Percentiles rank a stretch among this genome's conserved stretches.
Evolutionary conservation across 2,888 invertebrate genomes (phyloP).

Genomic region (Salticus scenicus): DNA sequence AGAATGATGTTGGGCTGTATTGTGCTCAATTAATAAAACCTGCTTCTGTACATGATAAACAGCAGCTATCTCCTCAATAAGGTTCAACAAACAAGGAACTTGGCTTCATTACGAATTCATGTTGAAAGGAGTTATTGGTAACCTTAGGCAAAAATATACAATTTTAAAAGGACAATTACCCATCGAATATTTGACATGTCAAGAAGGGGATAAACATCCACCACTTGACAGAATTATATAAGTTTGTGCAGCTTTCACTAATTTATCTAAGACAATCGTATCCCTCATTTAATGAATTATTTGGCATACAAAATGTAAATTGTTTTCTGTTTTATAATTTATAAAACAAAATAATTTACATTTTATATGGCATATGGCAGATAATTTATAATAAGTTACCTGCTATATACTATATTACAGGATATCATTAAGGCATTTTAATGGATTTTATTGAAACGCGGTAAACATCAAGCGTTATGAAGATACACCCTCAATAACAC

Average conservation of each 20-base stretch:
- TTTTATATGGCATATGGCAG: too few species aligned
- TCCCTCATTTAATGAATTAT: not conserved
- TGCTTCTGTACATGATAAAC: not conserved
- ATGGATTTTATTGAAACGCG: too few species aligned
- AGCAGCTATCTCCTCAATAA: not conserved
- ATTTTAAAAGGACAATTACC: not conserved
- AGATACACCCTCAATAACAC: too few species aligned
- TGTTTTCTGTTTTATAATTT: too few species aligned
- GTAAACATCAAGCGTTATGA: too few species aligned
- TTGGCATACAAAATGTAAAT: too few species aligned
- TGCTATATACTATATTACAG: too few species aligned
- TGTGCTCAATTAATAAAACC: not conserved
- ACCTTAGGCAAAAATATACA: not conserved
- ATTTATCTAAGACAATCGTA: not conserved
- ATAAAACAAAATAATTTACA: too few species aligned
- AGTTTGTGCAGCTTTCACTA: not conserved
- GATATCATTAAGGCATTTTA: too few species aligned
- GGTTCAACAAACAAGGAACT: not conserved
- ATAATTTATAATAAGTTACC: too few species aligned
- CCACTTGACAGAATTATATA: not conserved
- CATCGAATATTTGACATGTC: not conserved
- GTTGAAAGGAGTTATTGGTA: not conserved
- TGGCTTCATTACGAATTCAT: not conserved
- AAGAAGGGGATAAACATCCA: too few species aligned
- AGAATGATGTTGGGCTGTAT: conserved; percentile 2